phyloP scores from a whole-genome alignment of 2,797 vertebrate genomes.

The Melanotaenia maccullochi region DNA sequence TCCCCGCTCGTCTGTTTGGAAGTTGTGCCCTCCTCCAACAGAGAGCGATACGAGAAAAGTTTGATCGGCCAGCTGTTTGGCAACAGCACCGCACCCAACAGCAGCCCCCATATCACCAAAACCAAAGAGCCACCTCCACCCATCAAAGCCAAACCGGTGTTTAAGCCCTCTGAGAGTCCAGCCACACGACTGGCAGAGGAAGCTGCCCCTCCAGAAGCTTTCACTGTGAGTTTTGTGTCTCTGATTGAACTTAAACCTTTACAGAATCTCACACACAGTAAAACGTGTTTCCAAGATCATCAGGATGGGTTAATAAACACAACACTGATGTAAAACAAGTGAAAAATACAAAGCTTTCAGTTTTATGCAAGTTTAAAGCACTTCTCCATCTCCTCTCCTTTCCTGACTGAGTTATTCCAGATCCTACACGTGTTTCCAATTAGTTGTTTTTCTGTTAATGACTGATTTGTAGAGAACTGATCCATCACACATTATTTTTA shows the following conservation, averaged over 20 bases:
- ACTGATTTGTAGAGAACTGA: not conserved
- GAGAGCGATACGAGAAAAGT: slow-evolving; percentile 91
- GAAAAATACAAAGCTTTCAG: not conserved
- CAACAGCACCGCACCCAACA: slow-evolving; percentile 60
- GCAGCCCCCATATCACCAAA: slow-evolving; percentile 73
- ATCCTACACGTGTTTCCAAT: not conserved
- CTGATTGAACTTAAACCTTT: not conserved
- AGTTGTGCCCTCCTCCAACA: slow-evolving; percentile 86
- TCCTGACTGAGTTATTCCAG: not conserved
- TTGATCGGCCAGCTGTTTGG: slow-evolving; percentile 87
- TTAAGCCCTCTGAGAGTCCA: slow-evolving; percentile 69
- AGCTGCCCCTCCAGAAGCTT: slow-evolving; percentile 45
- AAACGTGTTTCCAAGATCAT: not conserved
- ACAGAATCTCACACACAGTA: not conserved
- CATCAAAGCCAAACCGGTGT: slow-evolving; percentile 82
- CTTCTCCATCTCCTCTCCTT: not conserved
- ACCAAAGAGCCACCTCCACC: slow-evolving; percentile 85
- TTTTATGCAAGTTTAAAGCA: not conserved
- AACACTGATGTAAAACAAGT: no score
- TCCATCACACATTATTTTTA: not conserved
- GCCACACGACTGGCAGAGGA: slow-evolving; percentile 57
- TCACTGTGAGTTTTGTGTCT: slow-evolving; percentile 47
- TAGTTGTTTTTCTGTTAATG: not conserved
- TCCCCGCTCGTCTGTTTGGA: slow-evolving; percentile 85
- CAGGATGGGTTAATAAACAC: not conserved